Evolutionary conservation across 2,113 vertebrate species (phyloP).

Genomic region (Sclerurus mexicanus): DNA sequence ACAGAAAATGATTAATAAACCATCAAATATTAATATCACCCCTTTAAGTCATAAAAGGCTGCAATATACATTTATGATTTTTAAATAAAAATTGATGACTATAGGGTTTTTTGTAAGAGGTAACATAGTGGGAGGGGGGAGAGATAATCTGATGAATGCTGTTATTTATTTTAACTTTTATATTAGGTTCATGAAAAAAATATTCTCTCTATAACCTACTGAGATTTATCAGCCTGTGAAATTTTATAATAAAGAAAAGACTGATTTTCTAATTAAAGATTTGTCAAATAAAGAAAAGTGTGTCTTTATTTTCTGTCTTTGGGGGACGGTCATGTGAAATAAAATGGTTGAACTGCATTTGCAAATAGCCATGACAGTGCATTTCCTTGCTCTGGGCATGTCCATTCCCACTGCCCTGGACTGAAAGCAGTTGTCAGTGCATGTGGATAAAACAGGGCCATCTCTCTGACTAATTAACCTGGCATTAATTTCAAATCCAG

Average conservation of each 20-base stretch:
- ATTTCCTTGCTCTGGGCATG: neutral
- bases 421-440: neutral
- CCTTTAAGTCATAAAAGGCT: conserved; percentile 63
- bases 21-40: conserved; percentile 45
- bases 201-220: conserved; percentile 72
- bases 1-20: conserved; percentile 9
- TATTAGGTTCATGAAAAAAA: conserved; percentile 71
- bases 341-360: neutral
- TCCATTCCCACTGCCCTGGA: neutral
- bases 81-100: conserved; percentile 69
- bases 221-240: conserved; percentile 76
- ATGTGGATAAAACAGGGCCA: neutral
- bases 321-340: neutral
- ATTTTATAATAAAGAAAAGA: conserved; percentile 75
- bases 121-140: neutral
- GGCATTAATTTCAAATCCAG: neutral
- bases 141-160: conserved; percentile 68
- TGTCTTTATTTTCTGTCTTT: conserved; percentile 49
- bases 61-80: conserved; percentile 53
- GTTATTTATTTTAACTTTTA: conserved; percentile 77
- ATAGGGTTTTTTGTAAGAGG: conserved; percentile 71
- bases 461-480: neutral
- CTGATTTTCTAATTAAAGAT: conserved; percentile 80
- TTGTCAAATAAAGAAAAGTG: conserved; percentile 70
- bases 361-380: neutral